Evolutionary conservation across 2,888 invertebrate species (phyloP).

Genomic region (Nymphalis c-album): DNA sequence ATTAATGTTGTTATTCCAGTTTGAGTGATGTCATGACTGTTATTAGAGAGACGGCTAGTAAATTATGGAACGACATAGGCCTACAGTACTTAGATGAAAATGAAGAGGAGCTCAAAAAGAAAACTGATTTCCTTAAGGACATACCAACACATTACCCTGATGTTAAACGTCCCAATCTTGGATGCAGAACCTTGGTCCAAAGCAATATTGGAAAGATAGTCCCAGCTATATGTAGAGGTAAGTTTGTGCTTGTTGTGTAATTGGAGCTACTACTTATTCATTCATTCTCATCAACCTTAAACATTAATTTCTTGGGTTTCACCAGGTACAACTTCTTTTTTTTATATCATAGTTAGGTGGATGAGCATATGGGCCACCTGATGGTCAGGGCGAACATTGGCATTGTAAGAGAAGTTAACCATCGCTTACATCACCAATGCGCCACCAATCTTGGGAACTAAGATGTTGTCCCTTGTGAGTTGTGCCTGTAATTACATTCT

Average conservation of each 20-base stretch:
- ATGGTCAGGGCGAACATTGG: too few species aligned
- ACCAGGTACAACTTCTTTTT: neutral
- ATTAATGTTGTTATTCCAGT: conserved; percentile 56
- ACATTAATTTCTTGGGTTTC: too few species aligned
- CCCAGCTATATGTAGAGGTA: conserved; percentile 83
- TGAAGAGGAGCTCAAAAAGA: conserved; percentile 91
- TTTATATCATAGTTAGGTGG: neutral
- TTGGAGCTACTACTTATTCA: neutral
- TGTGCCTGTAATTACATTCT: too few species aligned
- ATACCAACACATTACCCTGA: conserved; percentile 88
- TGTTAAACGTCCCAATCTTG: conserved; percentile 90
- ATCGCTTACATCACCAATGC: too few species aligned
- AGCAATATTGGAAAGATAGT: conserved; percentile 88
- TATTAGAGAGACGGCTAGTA: conserved; percentile 83
- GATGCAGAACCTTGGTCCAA: conserved; percentile 90
- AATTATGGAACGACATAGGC: conserved; percentile 88
- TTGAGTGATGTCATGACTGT: conserved; percentile 90
- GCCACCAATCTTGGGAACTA: too few species aligned
- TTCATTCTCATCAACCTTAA: too few species aligned
- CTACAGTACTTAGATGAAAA: conserved; percentile 91
- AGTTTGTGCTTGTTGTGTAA: neutral
- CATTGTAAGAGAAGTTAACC: too few species aligned
- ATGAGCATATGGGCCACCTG: too few species aligned
- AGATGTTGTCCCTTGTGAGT: too few species aligned
- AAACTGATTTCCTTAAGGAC: conserved; percentile 87